Evolutionary conservation across 2,113 vertebrate genomes (phyloP).

Genomic region (Mirounga angustirostris): DNA sequence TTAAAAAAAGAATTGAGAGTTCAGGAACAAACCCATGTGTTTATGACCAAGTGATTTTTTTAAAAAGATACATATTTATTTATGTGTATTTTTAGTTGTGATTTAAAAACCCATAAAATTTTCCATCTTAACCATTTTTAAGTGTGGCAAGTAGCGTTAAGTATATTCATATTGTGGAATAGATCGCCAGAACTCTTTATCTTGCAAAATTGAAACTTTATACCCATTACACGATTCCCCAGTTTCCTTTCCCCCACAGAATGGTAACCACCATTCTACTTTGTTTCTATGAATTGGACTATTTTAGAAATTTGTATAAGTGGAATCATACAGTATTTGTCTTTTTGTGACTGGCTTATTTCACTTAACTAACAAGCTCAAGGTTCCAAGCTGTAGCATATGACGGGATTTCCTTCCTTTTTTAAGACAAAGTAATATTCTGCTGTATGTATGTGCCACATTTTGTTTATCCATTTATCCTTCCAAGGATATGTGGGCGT

Average conservation of each 20-base stretch:
- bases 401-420: not conserved
- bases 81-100: not conserved
- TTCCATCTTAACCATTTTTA: not conserved
- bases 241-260: not conserved
- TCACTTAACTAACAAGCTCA: not conserved
- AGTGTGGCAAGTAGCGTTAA: not conserved
- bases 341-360: not conserved
- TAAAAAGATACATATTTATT: not conserved
- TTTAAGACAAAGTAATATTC: not conserved
- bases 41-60: not conserved
- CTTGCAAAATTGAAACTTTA: not conserved
- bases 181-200: not conserved
- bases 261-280: not conserved
- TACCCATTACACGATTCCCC: not conserved
- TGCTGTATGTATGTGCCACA: not conserved
- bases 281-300: not conserved
- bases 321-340: not conserved
- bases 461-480: not conserved
- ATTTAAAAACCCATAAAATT: not conserved
- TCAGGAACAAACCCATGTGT: not conserved
- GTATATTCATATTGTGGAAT: not conserved
- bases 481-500: not conserved
- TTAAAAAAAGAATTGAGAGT: not conserved
- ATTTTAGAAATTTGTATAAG: not conserved
- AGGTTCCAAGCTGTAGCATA: not conserved